Evolutionary conservation across 2,113 vertebrate genomes (phyloP).

Genomic region (Pterocles orientalis): DNA sequence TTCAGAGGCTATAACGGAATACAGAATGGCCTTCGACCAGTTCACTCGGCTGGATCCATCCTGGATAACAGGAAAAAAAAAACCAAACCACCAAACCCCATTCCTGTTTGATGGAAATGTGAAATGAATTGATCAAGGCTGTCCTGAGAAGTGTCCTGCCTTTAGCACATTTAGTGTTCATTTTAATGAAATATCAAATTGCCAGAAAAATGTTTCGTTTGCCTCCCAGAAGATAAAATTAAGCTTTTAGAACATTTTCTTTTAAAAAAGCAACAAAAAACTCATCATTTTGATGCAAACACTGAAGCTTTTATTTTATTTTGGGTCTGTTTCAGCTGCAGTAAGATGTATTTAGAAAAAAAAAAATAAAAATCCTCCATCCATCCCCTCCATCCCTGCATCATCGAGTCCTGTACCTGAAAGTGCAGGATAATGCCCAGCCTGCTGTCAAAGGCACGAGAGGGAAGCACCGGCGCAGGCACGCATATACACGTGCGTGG

Average conservation of each 20-base stretch:
- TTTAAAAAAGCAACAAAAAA: not conserved
- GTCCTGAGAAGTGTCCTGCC: not conserved
- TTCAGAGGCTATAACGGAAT: not conserved
- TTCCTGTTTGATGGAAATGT: not conserved
- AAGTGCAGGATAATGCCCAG: not conserved
- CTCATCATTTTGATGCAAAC: not conserved
- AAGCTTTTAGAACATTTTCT: not conserved
- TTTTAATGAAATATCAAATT: not conserved
- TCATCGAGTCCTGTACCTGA: not conserved
- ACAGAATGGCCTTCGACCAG: not conserved
- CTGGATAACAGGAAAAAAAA: not conserved
- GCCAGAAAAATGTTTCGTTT: conserved; percentile 31
- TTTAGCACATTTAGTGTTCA: not conserved
- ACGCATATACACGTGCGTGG: not conserved
- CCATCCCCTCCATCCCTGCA: not conserved
- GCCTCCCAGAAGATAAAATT: conserved; percentile 12
- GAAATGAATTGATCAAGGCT: not conserved
- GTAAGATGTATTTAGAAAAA: not conserved
- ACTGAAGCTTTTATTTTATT: not conserved
- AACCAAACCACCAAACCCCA: not conserved
- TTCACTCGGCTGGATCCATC: not conserved
- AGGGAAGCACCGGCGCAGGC: not conserved
- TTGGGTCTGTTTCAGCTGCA: not conserved
- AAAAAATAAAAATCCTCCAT: not conserved
- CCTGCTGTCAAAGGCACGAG: not conserved